Evolutionary conservation across 2,113 vertebrate genomes (phyloP).

Genomic region (Sinocyclocheilus rhinocerous): DNA sequence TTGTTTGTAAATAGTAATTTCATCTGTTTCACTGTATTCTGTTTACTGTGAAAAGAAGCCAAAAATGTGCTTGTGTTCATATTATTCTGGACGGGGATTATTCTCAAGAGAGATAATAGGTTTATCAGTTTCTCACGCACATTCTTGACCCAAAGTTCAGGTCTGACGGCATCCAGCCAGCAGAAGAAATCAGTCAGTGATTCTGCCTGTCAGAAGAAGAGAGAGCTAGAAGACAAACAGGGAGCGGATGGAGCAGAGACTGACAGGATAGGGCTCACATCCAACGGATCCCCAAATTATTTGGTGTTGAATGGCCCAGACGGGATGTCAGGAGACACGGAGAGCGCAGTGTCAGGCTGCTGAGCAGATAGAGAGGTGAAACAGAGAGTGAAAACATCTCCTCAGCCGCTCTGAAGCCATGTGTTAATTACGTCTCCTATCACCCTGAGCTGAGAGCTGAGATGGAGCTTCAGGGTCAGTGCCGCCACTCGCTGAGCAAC

Average conservation of each 20-base stretch:
- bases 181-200: constrained; percentile 9
- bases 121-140: constrained; percentile 20
- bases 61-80: neutral
- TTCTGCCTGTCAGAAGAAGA: neutral
- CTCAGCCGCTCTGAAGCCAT: neutral
- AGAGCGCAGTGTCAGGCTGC: constrained; percentile 26
- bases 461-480: constrained; percentile 3
- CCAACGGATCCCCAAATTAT: constrained; percentile 46
- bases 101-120: constrained; percentile 14
- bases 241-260: neutral
- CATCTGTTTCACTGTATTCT: neutral
- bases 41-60: neutral
- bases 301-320: constrained; percentile 40
- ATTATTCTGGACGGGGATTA: neutral
- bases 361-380: constrained; percentile 15
- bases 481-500: neutral
- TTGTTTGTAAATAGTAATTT: neutral
- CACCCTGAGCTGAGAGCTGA: neutral
- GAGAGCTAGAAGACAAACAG: constrained; percentile 18
- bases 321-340: constrained; percentile 25
- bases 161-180: neutral
- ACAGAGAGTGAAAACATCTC: constrained; percentile 34
- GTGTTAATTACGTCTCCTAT: constrained; percentile 40
- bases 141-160: constrained; percentile 18
- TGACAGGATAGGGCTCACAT: constrained; percentile 20